A percentile compares a stretch with the other conserved stretches of the same genome.
These are phyloP conservation scores for Erannis defoliaria DNA, from an alignment of 2,888 invertebrate genomes.

Conservation along the genomic window DNA sequence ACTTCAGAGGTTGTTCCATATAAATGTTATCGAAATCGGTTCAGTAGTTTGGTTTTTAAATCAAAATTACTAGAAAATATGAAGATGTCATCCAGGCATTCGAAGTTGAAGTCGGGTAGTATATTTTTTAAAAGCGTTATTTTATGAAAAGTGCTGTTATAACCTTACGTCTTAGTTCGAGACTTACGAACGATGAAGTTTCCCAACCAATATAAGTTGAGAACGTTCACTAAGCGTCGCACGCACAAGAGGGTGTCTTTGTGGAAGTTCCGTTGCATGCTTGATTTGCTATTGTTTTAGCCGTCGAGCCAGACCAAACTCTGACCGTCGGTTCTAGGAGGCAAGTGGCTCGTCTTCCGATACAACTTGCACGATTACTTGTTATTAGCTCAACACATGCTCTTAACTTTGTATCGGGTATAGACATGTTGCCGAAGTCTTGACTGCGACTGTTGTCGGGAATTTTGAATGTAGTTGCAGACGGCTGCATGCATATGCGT, in stretches of 20 bases:
- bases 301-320: constrained; percentile 72
- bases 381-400: constrained; percentile 76
- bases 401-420: constrained; percentile 72
- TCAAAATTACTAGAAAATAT: no score
- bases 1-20: no score
- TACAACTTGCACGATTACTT: constrained; percentile 75
- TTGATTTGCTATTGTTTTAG: constrained; percentile 84
- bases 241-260: constrained; percentile 83
- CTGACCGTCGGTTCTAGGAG: constrained; percentile 67
- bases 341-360: constrained; percentile 70
- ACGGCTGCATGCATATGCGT: constrained; percentile 53
- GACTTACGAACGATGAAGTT: constrained; percentile 72
- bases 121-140: no score
- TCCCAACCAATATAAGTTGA: constrained; percentile 82
- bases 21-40: no score
- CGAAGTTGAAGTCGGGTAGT: no score
- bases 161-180: constrained; percentile 54
- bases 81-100: no score
- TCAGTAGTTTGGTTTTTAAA: no score
- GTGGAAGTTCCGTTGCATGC: constrained; percentile 83
- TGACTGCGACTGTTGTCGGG: constrained; percentile 57
- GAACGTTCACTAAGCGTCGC: constrained; percentile 76
- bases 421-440: constrained; percentile 62
- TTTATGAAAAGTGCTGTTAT: neutral
- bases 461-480: constrained; percentile 58